Percentiles rank a stretch among this genome's conserved stretches.
Evolutionary conservation across 2,113 vertebrate species (phyloP).

Genomic region (Shinisaurus crocodilurus): DNA sequence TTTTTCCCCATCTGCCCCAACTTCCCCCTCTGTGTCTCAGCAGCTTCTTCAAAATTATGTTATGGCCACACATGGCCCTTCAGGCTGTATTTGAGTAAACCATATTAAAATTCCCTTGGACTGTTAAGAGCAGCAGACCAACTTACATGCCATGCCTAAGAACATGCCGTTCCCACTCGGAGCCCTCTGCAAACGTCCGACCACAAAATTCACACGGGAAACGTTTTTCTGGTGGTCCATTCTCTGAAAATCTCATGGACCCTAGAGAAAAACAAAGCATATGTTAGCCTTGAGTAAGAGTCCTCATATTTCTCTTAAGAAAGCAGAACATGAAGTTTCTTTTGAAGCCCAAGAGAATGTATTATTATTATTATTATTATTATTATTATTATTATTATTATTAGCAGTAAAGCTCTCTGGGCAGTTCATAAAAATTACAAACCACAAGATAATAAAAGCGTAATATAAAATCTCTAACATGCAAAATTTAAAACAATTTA

Average conservation of each 20-base stretch:
- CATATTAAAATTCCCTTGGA: neutral
- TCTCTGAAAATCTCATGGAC: slow-evolving; percentile 77
- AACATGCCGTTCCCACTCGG: slow-evolving; percentile 96
- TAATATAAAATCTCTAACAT: no score
- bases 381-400: no score
- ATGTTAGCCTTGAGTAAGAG: neutral
- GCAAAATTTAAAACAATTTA: no score
- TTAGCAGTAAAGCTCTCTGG: no score
- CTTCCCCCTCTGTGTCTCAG: neutral
- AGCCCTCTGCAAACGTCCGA: slow-evolving; percentile 91
- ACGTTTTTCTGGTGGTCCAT: slow-evolving; percentile 82
- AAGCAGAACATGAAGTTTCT: neutral
- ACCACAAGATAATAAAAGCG: no score
- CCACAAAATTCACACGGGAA: slow-evolving; percentile 97
- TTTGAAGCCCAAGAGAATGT: neutral
- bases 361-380: no score
- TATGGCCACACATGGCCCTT: neutral
- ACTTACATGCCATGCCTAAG: slow-evolving; percentile 98
- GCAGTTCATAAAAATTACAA: no score
- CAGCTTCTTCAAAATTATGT: neutral
- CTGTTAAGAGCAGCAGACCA: neutral
- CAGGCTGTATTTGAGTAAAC: neutral
- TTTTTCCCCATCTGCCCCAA: neutral
- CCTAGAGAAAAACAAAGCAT: slow-evolving; percentile 62
- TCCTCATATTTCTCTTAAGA: neutral